These are phyloP conservation scores for Tringa solitaria DNA, from an alignment of 2,113 vertebrate genomes.

Conservation along the genomic window DNA sequence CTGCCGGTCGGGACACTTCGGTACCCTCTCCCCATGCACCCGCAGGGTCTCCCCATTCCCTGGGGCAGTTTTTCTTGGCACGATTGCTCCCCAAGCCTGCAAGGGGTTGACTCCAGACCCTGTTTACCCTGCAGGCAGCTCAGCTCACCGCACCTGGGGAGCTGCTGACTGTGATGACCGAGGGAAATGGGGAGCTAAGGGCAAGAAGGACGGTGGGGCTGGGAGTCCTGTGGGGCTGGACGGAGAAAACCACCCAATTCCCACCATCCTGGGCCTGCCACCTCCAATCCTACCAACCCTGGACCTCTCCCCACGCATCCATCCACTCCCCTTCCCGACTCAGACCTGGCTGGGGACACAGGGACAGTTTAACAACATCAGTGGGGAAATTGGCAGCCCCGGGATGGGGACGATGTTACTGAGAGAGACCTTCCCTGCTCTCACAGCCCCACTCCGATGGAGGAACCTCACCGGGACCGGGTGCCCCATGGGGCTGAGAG, in stretches of 20 bases:
- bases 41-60: neutral
- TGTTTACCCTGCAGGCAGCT: neutral
- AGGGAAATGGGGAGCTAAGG: neutral
- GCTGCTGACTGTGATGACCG: neutral
- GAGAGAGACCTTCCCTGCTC: neutral
- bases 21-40: neutral
- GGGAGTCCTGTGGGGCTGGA: neutral
- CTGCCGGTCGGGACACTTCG: rapidly evolving
- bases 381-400: rapidly evolving
- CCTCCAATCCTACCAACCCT: rapidly evolving
- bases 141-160: neutral
- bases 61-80: rapidly evolving
- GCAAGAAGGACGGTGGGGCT: neutral
- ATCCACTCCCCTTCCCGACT: rapidly evolving
- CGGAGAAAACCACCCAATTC: neutral
- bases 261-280: rapidly evolving
- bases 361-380: neutral
- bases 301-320: rapidly evolving
- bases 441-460: rapidly evolving
- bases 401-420: neutral
- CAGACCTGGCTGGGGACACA: neutral
- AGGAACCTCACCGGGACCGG: rapidly evolving
- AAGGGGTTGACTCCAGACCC: neutral
- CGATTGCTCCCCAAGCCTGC: rapidly evolving
- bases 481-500: rapidly evolving